These are phyloP conservation scores for Candidula unifasciata DNA, from an alignment of 2,888 invertebrate species.

Conservation along the genomic window DNA sequence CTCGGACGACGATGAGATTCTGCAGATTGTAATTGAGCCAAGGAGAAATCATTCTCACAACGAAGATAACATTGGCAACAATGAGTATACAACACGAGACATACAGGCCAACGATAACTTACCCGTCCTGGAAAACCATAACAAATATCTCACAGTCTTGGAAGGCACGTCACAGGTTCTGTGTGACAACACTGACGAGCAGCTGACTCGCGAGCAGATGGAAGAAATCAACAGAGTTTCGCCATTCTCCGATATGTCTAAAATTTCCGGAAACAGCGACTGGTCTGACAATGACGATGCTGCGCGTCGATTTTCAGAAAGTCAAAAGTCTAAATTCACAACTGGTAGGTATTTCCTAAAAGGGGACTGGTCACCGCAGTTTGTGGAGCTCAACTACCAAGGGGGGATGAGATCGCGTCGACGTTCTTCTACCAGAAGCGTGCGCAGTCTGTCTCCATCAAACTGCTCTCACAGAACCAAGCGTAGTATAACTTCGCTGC, in stretches of 20 bases:
- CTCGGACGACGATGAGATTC: constrained; percentile 37
- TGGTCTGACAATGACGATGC: constrained; percentile 45
- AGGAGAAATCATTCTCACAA: too few species aligned
- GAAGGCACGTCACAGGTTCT: not conserved
- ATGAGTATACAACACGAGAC: constrained; percentile 7
- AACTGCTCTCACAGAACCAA: too few species aligned
- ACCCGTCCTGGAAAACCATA: not conserved
- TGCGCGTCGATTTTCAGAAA: not conserved
- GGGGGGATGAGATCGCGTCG: not conserved
- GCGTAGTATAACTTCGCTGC: too few species aligned
- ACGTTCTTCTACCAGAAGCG: not conserved
- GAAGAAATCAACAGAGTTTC: constrained; percentile 14
- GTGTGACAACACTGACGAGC: not conserved
- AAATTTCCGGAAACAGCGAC: constrained; percentile 42
- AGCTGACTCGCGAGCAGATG: not conserved
- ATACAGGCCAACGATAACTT: not conserved
- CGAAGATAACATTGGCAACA: not conserved
- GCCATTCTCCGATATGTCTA: constrained; percentile 22
- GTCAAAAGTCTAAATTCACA: not conserved
- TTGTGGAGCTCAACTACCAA: constrained; percentile 34
- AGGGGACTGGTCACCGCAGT: constrained; percentile 48
- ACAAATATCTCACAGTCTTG: not conserved
- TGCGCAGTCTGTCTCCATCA: too few species aligned
- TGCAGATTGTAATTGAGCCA: constrained; percentile 37
- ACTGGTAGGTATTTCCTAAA: constrained; percentile 8